These are phyloP conservation scores for Stomatorhinus walkeri DNA, from an alignment of 2,797 vertebrate genomes.

Conservation along the genomic window DNA sequence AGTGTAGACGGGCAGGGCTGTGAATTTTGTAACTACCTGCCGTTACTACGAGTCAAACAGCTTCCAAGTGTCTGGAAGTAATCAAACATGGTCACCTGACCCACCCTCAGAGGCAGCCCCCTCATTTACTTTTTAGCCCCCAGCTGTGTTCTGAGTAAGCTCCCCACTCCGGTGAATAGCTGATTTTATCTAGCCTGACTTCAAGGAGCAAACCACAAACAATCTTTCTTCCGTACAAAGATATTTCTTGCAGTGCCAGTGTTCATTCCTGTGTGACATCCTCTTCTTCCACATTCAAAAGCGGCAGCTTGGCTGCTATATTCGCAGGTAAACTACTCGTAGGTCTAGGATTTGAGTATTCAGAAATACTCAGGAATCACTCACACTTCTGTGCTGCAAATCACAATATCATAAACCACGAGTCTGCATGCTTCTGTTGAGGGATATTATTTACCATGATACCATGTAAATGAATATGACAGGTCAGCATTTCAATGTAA, in stretches of 20 bases:
- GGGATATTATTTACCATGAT: not conserved
- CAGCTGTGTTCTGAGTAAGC: not conserved
- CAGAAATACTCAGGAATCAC: not conserved
- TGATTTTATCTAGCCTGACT: constrained; percentile 1
- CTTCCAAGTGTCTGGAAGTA: not conserved
- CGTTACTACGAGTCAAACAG: not conserved
- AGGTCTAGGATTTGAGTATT: not conserved
- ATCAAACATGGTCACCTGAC: not conserved
- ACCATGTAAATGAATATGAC: not conserved
- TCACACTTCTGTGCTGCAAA: not conserved
- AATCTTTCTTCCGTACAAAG: not conserved
- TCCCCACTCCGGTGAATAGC: not conserved
- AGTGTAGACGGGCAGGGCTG: not conserved
- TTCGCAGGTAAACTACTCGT: not conserved
- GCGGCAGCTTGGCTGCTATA: not conserved
- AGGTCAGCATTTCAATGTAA: not conserved
- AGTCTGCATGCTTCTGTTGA: not conserved
- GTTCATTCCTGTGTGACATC: not conserved
- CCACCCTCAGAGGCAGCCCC: not conserved
- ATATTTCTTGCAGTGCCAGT: not conserved
- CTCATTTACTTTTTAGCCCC: not conserved
- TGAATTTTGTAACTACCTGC: not conserved
- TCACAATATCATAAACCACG: not conserved
- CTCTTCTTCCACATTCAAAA: not conserved
- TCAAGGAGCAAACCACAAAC: not conserved